These are phyloP conservation scores for Galeopsomyia nigrocyanea DNA, from an alignment of 2,888 invertebrate genomes.

Conservation along the genomic window DNA sequence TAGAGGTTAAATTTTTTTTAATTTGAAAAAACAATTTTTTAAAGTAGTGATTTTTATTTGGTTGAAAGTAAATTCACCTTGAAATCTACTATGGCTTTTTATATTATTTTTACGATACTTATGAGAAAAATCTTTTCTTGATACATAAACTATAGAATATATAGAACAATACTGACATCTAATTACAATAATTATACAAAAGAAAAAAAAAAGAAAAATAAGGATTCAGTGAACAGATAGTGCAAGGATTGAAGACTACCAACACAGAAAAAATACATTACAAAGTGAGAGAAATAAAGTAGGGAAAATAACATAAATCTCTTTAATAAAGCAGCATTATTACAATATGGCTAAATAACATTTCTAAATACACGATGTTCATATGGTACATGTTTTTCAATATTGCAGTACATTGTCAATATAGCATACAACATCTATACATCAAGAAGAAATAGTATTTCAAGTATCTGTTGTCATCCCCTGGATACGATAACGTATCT, in stretches of 20 bases:
- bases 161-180: background rate
- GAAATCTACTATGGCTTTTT: no score
- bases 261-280: background rate
- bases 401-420: constrained; percentile 29
- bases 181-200: background rate
- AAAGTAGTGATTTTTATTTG: background rate
- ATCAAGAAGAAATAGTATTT: constrained; percentile 29
- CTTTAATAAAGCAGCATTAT: constrained; percentile 61
- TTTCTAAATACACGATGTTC: constrained; percentile 64
- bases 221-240: background rate
- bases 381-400: constrained; percentile 61
- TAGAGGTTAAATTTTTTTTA: background rate
- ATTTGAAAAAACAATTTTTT: constrained; percentile 7
- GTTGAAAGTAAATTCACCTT: background rate
- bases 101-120: no score
- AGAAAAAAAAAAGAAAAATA: constrained; percentile 18
- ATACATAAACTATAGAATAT: no score
- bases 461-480: background rate
- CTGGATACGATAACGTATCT: background rate
- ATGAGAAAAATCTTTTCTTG: no score
- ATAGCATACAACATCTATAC: constrained; percentile 27
- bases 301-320: constrained; percentile 56
- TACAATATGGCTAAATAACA: constrained; percentile 63
- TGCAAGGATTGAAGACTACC: no score
- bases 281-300: constrained; percentile 45